A percentile compares a stretch with the other conserved stretches of the same genome.
Evolutionary conservation across 2,113 vertebrate species (phyloP).

Genomic region (Mystacornis crossleyi): DNA sequence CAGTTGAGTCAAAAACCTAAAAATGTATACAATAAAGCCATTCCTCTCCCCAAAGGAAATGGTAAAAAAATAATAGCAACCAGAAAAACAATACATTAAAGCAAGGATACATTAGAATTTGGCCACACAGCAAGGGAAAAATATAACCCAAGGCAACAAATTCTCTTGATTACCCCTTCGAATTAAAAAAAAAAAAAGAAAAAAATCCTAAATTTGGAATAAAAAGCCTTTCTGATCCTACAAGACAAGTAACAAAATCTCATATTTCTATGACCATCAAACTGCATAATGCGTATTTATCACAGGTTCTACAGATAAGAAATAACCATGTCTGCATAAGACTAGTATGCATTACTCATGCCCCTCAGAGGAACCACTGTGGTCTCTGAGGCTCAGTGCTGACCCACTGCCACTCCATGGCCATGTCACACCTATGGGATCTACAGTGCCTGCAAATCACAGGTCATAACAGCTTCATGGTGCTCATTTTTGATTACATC

Average conservation of each 20-base stretch:
- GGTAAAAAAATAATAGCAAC: neutral
- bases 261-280: fast-evolving
- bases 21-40: neutral
- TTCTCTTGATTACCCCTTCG: neutral
- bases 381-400: fast-evolving
- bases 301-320: neutral
- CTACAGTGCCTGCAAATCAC: neutral
- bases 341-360: neutral
- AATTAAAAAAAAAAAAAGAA: neutral
- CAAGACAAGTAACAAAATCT: neutral
- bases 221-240: neutral
- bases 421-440: fast-evolving
- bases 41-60: neutral
- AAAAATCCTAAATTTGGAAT: neutral
- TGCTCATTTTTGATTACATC: neutral
- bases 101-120: neutral
- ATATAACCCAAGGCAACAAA: neutral
- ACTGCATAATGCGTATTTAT: fast-evolving
- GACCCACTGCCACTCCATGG: fast-evolving
- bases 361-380: fast-evolving
- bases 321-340: neutral
- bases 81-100: neutral
- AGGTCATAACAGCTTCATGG: neutral
- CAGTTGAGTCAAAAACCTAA: neutral
- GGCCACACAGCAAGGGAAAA: neutral